Evolutionary conservation across 1,140 invertebrate genomes (phyloP), one percentile per base, ranked within the genome.

Genomic region (Bombus cullumanus): DNA sequence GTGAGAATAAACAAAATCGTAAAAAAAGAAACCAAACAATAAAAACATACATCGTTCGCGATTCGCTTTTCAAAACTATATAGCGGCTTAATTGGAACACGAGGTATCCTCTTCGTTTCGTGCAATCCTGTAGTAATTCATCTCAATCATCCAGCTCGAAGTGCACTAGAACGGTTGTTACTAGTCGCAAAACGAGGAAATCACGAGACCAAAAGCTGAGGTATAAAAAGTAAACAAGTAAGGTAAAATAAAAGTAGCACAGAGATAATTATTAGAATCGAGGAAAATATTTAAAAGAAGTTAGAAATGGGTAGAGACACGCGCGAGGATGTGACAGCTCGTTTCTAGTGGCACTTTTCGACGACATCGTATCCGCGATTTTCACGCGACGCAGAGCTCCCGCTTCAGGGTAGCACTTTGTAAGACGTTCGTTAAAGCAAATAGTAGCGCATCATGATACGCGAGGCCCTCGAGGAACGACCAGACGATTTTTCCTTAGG

Each of bases 141-240:
- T 41, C 39, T 43, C 69, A 12, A 82, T 82, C 43, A 39, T 64
- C 22, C 39, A 28, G n/a, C 57, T 41, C 57, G 12, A 81, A 31
- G 43, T 73, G 39, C 80, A 62, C 80, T 81, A 81, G 80, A 81
- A 81, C 80, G 80, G 69, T 62, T 73, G 80, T 73, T 28, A n/a
- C 41, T 34, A 34, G 13, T 53, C n/a, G 31, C 3, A 3, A 1
- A 1, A 25, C 28, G 37, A 39, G 15, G 25, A 74, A 41, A n/a
- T 12, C n/a, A 25, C 39, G 72, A 74, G 41, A 74, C 41, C n/a
- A 74, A 53, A 25, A 68, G 10, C 12, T 2, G 15, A 31, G 62
- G 62, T 31, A 53, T 53, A 68, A 0, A 1, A n/a, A 57, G 18
- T 57, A 13, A 71, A n/a, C n/a, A 71, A 39, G 5, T 13, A 41